Evolutionary conservation across 1,140 invertebrate genomes (phyloP), one percentile per base, ranked within the genome.

Genomic region (Spodoptera frugiperda): DNA sequence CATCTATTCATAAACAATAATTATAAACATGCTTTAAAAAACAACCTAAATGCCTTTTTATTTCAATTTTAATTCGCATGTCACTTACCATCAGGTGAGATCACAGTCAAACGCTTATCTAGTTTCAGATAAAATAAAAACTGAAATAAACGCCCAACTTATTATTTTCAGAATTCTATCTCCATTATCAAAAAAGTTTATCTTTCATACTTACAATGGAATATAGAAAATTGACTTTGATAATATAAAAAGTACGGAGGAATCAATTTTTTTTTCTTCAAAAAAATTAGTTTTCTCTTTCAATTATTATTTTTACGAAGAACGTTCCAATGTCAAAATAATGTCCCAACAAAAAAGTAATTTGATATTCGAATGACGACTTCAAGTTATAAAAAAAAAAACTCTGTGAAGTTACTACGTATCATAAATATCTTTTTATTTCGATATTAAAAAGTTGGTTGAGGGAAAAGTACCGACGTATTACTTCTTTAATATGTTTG

Each of bases 361-460:
- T 70, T 70, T 70, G 11, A 70, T 70, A 70, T 70, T 70, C 65
- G 46, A 70, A 53, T 70, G 48, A 53, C 49, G 65, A 53, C 48
- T 39, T 53, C 6, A 70, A 53, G 65, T 70, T 70, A 53, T 33
- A 70, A 70, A 68, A 19, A 25, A n/a, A 61, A 59, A 65, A 65
- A 65, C 39, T 48, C 48, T 9, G 61, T 25, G 12, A 70, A 70
- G 48, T 70, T 39, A 51, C 67, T 14, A 15, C 67, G 15, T 39
- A 70, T 33, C 49, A 54, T 70, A 70, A 68, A 68, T 68, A 68
- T 53, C 25, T 68, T 70, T 70, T 70, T 70, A 70, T 70, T 53
- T 53, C 67, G 21, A 33, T 39, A 33, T 70, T 70, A 70, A 70
- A 70, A 70, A 70, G 67, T 70, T 70, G 10, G 39, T 67, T 21